Evolutionary conservation across 1,140 invertebrate genomes (phyloP).

Genomic region (Gerris buenoi): DNA sequence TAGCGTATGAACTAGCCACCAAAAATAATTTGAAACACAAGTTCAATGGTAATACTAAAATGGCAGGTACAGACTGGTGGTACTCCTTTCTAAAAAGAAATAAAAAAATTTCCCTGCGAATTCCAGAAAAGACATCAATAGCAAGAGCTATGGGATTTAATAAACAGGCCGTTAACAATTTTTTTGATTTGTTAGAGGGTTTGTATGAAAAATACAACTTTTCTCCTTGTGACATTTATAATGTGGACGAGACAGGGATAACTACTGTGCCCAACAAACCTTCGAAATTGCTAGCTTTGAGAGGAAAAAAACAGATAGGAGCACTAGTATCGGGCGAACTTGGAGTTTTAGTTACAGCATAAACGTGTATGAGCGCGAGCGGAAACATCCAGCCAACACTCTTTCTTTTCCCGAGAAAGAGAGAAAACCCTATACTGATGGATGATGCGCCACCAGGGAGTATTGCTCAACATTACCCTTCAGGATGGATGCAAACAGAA

Average conservation of each 20-base stretch:
- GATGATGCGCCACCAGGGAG: background rate
- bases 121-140: background rate
- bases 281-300: background rate
- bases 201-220: background rate
- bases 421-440: background rate
- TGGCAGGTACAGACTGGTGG: background rate
- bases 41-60: background rate
- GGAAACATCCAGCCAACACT: background rate
- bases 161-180: background rate
- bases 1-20: background rate
- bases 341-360: constrained; percentile 12
- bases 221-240: background rate
- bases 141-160: background rate
- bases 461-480: background rate
- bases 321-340: constrained; percentile 22
- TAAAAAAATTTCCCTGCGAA: background rate
- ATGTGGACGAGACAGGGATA: background rate
- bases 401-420: background rate
- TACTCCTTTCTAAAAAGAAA: background rate
- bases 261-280: background rate
- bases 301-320: constrained; percentile 5
- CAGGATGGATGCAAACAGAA: background rate
- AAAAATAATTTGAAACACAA: background rate
- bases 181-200: background rate
- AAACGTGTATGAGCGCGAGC: background rate